phyloP scores from a whole-genome alignment of 1,140 invertebrate species.

The Drosophila parabipectinata region DNA sequence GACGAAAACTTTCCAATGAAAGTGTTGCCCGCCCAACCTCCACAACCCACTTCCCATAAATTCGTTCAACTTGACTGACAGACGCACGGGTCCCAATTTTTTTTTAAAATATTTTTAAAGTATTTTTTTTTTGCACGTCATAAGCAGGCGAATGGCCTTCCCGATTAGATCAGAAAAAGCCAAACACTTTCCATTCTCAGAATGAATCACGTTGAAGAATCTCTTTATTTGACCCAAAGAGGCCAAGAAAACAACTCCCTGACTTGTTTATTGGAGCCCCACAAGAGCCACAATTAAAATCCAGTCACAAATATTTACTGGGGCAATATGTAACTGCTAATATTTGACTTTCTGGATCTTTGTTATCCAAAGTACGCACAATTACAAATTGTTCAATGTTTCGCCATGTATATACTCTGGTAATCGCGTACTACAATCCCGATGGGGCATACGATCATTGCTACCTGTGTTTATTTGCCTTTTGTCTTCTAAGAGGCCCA shows the following conservation, averaged over 20 bases:
- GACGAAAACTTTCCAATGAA: slow-evolving; percentile 65
- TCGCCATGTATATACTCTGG: slow-evolving; percentile 44
- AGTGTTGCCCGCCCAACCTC: slow-evolving; percentile 43
- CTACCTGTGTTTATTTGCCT: slow-evolving; percentile 74
- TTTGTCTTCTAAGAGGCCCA: slow-evolving; percentile 12
- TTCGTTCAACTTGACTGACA: slow-evolving; percentile 72
- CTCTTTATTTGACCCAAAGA: slow-evolving; percentile 58
- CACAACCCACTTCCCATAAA: slow-evolving; percentile 56
- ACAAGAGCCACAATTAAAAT: slow-evolving; percentile 57
- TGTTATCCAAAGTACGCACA: slow-evolving; percentile 58
- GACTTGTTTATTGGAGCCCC: slow-evolving; percentile 36
- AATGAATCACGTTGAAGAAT: slow-evolving; percentile 44
- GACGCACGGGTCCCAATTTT: slow-evolving; percentile 33
- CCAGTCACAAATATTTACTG: slow-evolving; percentile 61
- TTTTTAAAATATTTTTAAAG: no score
- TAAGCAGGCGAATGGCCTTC: slow-evolving; percentile 41
- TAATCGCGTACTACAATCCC: slow-evolving; percentile 2
- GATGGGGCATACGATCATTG: slow-evolving; percentile 38
- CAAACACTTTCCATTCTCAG: slow-evolving; percentile 60
- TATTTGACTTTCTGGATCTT: slow-evolving; percentile 49
- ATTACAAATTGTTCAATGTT: slow-evolving; percentile 78
- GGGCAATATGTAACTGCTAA: slow-evolving; percentile 69
- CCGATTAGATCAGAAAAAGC: slow-evolving; percentile 30
- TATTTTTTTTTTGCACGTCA: slow-evolving; percentile 63
- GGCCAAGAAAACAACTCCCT: slow-evolving; percentile 44